Evolutionary conservation across 2,888 invertebrate species (phyloP), one percentile per base, ranked within the genome.

Genomic region (Biston stratarius): DNA sequence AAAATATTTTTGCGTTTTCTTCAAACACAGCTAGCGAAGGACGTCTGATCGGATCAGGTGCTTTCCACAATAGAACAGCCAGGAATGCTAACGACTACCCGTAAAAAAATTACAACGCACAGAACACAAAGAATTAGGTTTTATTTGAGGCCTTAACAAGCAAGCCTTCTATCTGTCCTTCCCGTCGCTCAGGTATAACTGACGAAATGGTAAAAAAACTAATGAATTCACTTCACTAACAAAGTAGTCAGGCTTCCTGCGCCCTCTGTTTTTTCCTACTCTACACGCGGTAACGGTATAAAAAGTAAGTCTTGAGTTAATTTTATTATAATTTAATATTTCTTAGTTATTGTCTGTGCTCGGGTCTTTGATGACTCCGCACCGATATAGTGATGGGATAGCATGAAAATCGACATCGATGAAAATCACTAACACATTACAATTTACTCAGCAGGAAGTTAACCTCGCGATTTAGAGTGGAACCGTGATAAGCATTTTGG

Each of bases 281-380:
- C 71, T 73, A 61, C 49, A 57, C 51, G 33, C 42, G 70, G 73
- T 88, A 87, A 86, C 89, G 83, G 85, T 83, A 85, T 84, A 91
- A 91, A 91, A 90, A 89, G 86, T 85, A 83, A 84, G 86, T 78
- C 71, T 81, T 71, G 81, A 86, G 89, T 90, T 92, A 92, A 92
- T 92, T 92, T 92, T 92, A 92, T 92, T 91, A 91, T 92, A 93
- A 92, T 92, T 91, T 92, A 92, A 93, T 93, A 89, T 93, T 92
- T 92, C 91, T 89, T 89, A 90, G 90, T 90, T 92, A 90, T 91
- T 91, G 91, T 91, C 88, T 91, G 90, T 80, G 83, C 77, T 84
- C 83, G 83, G 83, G 87, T 87, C 93, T 92, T 94, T 94, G 92
- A 94, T 90, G 91, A 86, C 75, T 84, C 91, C 88, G 88, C 90